Conservation (phyloP, 2,113 vertebrate species). For the Planiliza haematocheilus region DNA sequence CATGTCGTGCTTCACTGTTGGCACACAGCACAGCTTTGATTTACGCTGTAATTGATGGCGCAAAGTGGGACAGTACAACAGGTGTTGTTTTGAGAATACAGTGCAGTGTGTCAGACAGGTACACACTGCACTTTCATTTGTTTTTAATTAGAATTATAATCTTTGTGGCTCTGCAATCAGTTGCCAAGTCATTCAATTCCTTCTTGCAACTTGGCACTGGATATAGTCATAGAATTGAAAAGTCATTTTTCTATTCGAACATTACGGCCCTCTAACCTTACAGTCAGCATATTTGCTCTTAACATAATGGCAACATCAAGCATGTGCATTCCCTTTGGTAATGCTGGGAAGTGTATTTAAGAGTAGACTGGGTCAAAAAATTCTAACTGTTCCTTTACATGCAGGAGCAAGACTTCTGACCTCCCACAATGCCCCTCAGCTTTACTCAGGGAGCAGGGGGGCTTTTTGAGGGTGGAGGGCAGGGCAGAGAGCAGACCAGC, state of each 20-base stretch:
- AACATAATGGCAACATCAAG: background rate
- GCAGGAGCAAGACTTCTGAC: conserved; percentile 73
- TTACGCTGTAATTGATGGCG: conserved; percentile 54
- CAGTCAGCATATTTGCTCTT: background rate
- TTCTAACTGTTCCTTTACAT: conserved; percentile 68
- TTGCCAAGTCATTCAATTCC: background rate
- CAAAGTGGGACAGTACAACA: conserved; percentile 63
- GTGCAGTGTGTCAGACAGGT: conserved; percentile 24
- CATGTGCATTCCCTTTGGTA: background rate
- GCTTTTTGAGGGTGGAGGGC: conserved; percentile 65
- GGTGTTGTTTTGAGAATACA: conserved; percentile 60
- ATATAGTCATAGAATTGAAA: background rate
- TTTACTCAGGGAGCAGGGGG: conserved; percentile 54
- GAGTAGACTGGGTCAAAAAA: conserved; percentile 34
- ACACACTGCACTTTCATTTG: background rate
- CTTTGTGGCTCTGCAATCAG: conserved; percentile 24
- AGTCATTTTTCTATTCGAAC: conserved; percentile 17
- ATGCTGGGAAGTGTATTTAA: conserved; percentile 41
- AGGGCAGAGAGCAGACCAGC: conserved; percentile 76
- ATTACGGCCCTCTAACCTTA: background rate
- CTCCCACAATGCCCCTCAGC: conserved; percentile 69
- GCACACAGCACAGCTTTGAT: conserved; percentile 60
- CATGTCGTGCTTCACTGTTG: conserved; percentile 46
- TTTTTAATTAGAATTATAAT: conserved; percentile 32
- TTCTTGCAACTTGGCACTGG: conserved; percentile 1